Percentiles rank a stretch among this genome's conserved stretches.
These are phyloP conservation scores for Pitta sordida DNA, from an alignment of 2,113 vertebrate species.

Conservation along the genomic window DNA sequence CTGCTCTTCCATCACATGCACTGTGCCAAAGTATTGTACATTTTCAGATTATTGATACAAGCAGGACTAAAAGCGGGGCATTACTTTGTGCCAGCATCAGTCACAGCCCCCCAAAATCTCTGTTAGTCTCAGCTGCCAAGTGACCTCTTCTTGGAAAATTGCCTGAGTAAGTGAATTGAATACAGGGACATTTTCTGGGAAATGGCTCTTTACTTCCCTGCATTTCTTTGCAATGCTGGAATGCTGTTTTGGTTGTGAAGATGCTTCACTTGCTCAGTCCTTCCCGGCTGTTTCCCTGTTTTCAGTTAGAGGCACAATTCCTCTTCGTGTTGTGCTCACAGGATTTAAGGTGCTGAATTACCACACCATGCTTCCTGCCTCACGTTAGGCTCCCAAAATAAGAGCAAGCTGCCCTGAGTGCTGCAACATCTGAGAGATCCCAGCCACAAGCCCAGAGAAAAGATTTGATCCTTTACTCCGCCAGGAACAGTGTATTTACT, in stretches of 20 bases:
- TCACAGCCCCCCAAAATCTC: background rate
- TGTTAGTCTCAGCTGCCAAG: background rate
- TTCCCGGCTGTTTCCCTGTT: background rate
- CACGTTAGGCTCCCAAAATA: background rate
- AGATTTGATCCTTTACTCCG: background rate
- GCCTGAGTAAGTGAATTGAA: background rate
- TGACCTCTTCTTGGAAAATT: background rate
- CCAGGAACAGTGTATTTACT: background rate
- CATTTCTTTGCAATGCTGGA: background rate
- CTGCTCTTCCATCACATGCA: background rate
- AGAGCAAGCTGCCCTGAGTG: background rate
- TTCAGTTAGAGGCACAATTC: background rate
- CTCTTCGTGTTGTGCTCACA: background rate
- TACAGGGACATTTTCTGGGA: background rate
- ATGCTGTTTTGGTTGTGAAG: background rate
- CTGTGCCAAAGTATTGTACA: background rate
- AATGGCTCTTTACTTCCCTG: background rate
- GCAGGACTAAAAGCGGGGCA: background rate
- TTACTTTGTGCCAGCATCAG: background rate
- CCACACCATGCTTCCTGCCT: background rate
- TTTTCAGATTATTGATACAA: background rate
- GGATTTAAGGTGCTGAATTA: background rate
- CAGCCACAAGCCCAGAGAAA: background rate
- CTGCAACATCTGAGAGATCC: background rate
- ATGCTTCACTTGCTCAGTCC: background rate